These are phyloP conservation scores for Odontomachus brunneus DNA, from an alignment of 1,140 invertebrate genomes.

Conservation along the genomic window DNA sequence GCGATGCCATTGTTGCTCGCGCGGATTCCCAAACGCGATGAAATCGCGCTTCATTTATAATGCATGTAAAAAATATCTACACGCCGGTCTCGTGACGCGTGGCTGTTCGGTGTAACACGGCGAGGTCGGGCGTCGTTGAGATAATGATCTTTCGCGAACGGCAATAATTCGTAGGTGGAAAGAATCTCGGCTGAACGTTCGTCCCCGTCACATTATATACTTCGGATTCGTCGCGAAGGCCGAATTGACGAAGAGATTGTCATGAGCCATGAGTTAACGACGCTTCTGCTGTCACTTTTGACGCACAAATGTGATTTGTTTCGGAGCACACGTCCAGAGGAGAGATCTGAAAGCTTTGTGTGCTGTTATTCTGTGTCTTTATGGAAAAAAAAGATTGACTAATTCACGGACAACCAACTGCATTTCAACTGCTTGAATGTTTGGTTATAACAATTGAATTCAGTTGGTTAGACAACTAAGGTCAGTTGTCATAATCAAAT, in stretches of 20 bases:
- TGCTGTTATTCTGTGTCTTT: too few species aligned
- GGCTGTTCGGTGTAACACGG: slow-evolving; percentile 62
- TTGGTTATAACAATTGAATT: too few species aligned
- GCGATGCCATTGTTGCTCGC: background rate
- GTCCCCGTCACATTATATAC: background rate
- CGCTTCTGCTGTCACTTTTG: too few species aligned
- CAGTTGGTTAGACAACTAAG: too few species aligned
- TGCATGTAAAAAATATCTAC: slow-evolving; percentile 29
- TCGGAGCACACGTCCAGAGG: too few species aligned
- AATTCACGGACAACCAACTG: too few species aligned
- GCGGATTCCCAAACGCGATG: slow-evolving; percentile 27
- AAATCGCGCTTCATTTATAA: slow-evolving; percentile 20
- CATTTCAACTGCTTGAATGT: too few species aligned
- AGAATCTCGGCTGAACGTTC: slow-evolving; percentile 23
- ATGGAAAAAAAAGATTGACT: too few species aligned
- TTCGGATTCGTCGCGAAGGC: background rate
- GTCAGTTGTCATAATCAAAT: too few species aligned
- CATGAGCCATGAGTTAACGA: background rate
- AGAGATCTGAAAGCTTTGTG: too few species aligned
- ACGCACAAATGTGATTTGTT: too few species aligned
- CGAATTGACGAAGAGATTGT: background rate
- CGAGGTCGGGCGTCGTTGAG: slow-evolving; percentile 55
- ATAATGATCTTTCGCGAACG: slow-evolving; percentile 65
- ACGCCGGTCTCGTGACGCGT: slow-evolving; percentile 29
- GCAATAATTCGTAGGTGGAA: slow-evolving; percentile 17